phyloP scores from a whole-genome alignment of 2,888 invertebrate species.

The Rugalucina vietnamica region DNA sequence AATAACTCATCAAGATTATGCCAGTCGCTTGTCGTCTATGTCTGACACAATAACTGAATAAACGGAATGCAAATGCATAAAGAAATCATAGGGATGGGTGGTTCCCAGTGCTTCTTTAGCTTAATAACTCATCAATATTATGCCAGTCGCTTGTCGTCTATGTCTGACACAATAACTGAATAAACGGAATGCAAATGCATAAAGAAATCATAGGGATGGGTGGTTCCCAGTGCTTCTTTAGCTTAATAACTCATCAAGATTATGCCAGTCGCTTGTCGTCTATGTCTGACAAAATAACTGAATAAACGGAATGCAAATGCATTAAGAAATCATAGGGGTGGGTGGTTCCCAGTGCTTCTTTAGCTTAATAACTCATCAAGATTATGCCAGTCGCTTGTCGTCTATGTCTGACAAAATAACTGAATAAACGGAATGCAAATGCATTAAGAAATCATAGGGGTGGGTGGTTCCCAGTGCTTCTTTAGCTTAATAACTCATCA shows the following conservation, averaged over 20 bases:
- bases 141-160: constrained; percentile 43
- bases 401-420: constrained; percentile 39
- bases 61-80: no score
- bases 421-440: no score
- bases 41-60: constrained; percentile 44
- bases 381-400: constrained; percentile 46
- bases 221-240: constrained; percentile 40
- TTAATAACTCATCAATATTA: constrained; percentile 43
- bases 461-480: constrained; percentile 40
- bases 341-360: constrained; percentile 42
- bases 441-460: no score
- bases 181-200: no score
- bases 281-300: constrained; percentile 40
- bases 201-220: constrained; percentile 43
- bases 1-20: constrained; percentile 41
- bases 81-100: constrained; percentile 43
- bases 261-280: constrained; percentile 44
- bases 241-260: constrained; percentile 47
- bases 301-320: no score
- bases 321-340: no score
- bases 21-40: constrained; percentile 45
- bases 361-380: constrained; percentile 44
- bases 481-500: constrained; percentile 46
- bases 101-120: constrained; percentile 44
- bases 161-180: constrained; percentile 43